phyloP scores from a whole-genome alignment of 1,140 invertebrate genomes.

The Lithobius niger region DNA sequence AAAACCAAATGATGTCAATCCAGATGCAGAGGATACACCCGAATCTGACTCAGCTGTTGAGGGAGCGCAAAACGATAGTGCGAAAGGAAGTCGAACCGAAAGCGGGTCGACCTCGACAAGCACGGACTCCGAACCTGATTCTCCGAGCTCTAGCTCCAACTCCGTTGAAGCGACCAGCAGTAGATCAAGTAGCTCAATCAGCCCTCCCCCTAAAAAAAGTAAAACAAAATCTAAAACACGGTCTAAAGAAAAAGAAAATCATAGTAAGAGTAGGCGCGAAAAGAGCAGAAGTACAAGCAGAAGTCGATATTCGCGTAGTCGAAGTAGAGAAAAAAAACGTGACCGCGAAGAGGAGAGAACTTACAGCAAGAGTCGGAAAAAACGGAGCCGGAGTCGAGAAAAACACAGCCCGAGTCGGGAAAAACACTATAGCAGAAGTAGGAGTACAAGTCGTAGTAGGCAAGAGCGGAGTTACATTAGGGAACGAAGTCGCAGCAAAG shows the following conservation, averaged over 20 bases:
- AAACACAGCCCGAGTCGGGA: no score
- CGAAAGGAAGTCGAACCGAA: neutral
- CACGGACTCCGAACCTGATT: neutral
- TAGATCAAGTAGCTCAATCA: neutral
- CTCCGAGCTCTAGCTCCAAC: neutral
- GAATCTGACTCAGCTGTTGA: neutral
- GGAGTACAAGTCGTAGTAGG: neutral
- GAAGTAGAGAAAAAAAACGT: neutral
- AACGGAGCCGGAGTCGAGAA: neutral
- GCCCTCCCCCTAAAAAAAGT: neutral
- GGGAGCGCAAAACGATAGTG: neutral
- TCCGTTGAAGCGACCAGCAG: neutral
- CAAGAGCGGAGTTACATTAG: neutral
- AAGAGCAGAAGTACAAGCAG: neutral
- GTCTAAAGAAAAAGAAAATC: neutral
- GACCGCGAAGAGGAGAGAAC: neutral
- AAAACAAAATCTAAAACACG: neutral
- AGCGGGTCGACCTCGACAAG: neutral
- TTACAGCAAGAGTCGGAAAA: neutral
- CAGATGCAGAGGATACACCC: neutral
- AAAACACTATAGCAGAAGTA: neutral
- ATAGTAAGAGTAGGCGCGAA: neutral
- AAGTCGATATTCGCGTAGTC: neutral
- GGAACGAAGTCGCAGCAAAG: conserved; percentile 2
- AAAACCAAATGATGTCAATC: neutral